A percentile compares a stretch with the other conserved stretches of the same genome.
Conservation (phyloP, 2,113 vertebrate species). For the Dasyurus viverrinus region DNA sequence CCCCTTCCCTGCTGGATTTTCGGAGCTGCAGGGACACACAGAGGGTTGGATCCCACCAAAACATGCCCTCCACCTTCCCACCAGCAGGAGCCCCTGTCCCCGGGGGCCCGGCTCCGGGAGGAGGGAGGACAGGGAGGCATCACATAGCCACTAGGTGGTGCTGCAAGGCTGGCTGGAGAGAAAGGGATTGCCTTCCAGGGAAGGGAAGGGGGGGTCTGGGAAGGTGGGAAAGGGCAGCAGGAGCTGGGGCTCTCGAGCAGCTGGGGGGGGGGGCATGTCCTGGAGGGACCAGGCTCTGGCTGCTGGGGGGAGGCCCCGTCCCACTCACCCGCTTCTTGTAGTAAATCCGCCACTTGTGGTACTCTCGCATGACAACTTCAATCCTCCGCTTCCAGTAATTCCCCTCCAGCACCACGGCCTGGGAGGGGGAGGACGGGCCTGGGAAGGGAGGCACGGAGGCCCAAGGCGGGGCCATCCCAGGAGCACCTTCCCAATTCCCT, state of each 20-base stretch:
- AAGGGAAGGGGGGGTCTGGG: background rate
- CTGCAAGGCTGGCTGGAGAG: background rate
- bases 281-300: fast-evolving
- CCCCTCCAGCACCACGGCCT: constrained; percentile 97
- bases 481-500: background rate
- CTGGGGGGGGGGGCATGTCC: background rate
- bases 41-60: background rate
- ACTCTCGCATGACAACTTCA: constrained; percentile 98
- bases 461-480: background rate
- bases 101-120: background rate
- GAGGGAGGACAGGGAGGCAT: background rate
- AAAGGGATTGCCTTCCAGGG: background rate
- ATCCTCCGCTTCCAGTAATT: constrained; percentile 99
- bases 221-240: background rate
- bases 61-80: background rate
- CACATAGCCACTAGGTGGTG: constrained; percentile 55
- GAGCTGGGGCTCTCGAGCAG: background rate
- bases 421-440: background rate
- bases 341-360: constrained; percentile 99
- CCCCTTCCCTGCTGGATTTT: constrained; percentile 83
- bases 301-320: fast-evolving
- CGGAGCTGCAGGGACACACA: constrained; percentile 82
- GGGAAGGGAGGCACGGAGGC: background rate
- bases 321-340: constrained; percentile 95
- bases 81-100: background rate